Base-by-base conservation (phyloP, 2,888 invertebrate genomes). In the Cosmorhoe ocellata region DNA sequence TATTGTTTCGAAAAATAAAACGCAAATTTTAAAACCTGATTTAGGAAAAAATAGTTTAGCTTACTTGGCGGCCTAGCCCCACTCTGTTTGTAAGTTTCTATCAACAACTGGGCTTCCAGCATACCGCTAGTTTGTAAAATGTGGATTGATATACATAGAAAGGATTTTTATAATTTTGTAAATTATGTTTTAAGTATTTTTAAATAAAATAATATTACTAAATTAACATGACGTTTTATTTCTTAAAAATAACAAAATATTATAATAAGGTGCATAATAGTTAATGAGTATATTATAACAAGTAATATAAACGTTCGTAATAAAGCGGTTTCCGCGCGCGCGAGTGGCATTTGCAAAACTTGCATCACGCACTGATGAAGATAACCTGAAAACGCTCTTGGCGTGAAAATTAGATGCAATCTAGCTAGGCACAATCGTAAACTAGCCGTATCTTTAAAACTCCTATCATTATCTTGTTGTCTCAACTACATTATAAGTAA, bases 171-270 rank as follows among this genome's bases (percentile, higher is more conserved):
- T 75, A 74, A 73, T 77, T 76, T 74, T 86, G 79, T 87, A 87
- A 87, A 86, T 87, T 85, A 81, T 71, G 70, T 79, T 67, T n/a
- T 81, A 87, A 84, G 84, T 85, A 84, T 76, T 79, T 83, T 82
- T 81, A 79, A 81, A 78, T 80, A 79, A 78, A 74, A 74, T 74
- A 76, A 72, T 69, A 62, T 64, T 56, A 18, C 18, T 18, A 18
- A 42, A 36, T 30, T 27, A 54, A 2, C 3, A 40, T 18, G 8
- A 37, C 6, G 14, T 36, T 53, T 53, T 40, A 48, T 50, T 55
- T 46, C 18, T 6, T 36, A 24, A 7, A 36, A 36, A 7, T 24
- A 24, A 7, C 6, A 18, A 18, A 18, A 18, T 18, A 18, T 2
- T 18, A 18, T 18, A 18, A 2, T 4, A 3, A 18, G 3, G 2